phyloP scores from a whole-genome alignment of 2,113 vertebrate genomes.

The Bubo blakistoni region DNA sequence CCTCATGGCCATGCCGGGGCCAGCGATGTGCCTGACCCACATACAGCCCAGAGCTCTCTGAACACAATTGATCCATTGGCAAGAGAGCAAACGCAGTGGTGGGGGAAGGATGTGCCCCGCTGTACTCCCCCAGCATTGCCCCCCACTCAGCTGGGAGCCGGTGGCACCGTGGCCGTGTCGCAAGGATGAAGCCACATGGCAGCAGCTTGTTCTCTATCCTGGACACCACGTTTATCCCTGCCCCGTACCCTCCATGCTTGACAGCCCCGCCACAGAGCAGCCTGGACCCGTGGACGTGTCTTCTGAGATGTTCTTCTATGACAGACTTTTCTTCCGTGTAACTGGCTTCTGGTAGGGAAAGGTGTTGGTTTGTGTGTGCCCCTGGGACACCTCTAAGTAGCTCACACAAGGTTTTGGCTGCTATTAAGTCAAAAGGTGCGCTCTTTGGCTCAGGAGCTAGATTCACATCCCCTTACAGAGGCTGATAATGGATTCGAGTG shows the following conservation, averaged over 20 bases:
- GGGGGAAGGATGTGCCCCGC: background rate
- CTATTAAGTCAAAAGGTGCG: background rate
- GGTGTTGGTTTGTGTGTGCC: rapidly evolving
- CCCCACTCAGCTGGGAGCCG: rapidly evolving
- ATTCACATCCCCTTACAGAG: background rate
- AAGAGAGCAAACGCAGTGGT: rapidly evolving
- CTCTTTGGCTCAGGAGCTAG: background rate
- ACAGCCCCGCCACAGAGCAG: background rate
- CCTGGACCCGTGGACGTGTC: rapidly evolving
- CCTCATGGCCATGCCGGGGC: background rate
- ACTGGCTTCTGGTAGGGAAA: background rate
- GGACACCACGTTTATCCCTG: background rate
- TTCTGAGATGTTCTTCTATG: background rate
- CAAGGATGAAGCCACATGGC: rapidly evolving
- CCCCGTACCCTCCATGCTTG: rapidly evolving
- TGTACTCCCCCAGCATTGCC: background rate
- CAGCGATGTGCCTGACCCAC: conserved; percentile 14
- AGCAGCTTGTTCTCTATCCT: background rate
- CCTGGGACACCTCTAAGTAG: background rate
- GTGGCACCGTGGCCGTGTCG: rapidly evolving
- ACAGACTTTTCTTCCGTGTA: background rate
- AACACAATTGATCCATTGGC: background rate
- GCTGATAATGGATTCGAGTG: background rate
- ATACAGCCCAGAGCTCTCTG: background rate
- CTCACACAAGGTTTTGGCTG: background rate